Conservation (phyloP, 35 echinoderm and acorn worm genomes). For the Ophiothrix spiculata region DNA sequence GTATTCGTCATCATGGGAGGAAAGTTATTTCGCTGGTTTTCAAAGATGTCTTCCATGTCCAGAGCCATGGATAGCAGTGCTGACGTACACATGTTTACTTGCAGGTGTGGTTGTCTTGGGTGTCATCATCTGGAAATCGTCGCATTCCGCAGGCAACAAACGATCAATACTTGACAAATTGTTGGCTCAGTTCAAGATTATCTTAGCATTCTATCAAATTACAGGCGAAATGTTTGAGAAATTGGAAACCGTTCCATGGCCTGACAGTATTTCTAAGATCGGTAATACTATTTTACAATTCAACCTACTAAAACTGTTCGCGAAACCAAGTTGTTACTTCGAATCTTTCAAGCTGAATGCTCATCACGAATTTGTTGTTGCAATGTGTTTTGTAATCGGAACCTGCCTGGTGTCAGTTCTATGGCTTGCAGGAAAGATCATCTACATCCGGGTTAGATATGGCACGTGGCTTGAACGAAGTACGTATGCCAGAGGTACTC, state of each 20-base stretch:
- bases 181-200: conserved; percentile 27
- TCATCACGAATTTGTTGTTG: conserved; percentile 22
- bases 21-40: conserved; percentile 2
- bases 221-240: conserved; percentile 25
- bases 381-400: neutral
- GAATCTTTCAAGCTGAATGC: conserved; percentile 23
- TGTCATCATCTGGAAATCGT: conserved; percentile 22
- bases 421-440: neutral
- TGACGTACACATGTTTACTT: neutral
- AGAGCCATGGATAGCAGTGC: neutral
- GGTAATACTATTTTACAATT: conserved; percentile 25
- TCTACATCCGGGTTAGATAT: neutral
- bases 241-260: conserved; percentile 32
- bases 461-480: neutral
- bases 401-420: neutral
- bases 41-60: conserved; percentile 29
- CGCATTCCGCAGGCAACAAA: neutral
- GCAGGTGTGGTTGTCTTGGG: neutral
- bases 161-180: conserved; percentile 11
- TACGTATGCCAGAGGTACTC: neutral
- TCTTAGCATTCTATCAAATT: conserved; percentile 38
- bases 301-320: conserved; percentile 15
- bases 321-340: conserved; percentile 23
- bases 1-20: neutral
- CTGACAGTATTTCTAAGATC: neutral